Evolutionary conservation across 1,140 invertebrate species (phyloP), one percentile per base, ranked within the genome.

Genomic region (Ctenoplectra terminalis): DNA sequence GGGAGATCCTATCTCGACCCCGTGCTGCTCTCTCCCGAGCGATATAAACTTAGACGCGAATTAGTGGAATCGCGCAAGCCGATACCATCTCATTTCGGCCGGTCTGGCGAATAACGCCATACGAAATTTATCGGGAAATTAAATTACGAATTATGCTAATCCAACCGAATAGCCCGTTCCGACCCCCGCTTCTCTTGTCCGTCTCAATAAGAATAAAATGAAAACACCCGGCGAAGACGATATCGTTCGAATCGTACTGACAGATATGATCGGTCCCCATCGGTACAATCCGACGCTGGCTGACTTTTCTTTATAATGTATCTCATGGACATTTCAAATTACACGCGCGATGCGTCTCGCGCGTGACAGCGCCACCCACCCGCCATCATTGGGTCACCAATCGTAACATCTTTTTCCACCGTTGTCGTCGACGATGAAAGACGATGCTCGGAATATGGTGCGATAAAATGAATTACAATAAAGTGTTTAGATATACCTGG

Each of bases 11-110:
- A 92, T 92, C 91, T 79, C 70, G 83, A 64, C 70, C 79, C 78
- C 83, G 76, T 83, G 73, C 77, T 46, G 69, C 77, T 74, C 50
- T 73, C 67, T 83, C 46, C 85, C 71, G 82, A 83, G 78, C 90
- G 89, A 91, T 92, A 92, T 92, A 92, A 92, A 92, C 88, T 92
- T 89, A 91, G 90, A 90, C 88, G 87, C 92, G 90, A 91, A 92
- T 92, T 92, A 92, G 91, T 87, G 89, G 87, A 90, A 89, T 90
- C 85, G 89, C 88, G 84, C 78, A 74, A 78, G 37, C 78, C 81
- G 90, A 92, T 92, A 91, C 89, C 87, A 92, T 92, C 91, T 89
- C 73, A 86, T 87, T 83, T 87, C 69, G 80, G 84, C 72, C 74
- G 77, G 84, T 7, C 69, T 15, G 69, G 77, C 43, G 77, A 63